Evolutionary conservation across 2,113 vertebrate species (phyloP).

Genomic region (Eretmochelys imbricata): DNA sequence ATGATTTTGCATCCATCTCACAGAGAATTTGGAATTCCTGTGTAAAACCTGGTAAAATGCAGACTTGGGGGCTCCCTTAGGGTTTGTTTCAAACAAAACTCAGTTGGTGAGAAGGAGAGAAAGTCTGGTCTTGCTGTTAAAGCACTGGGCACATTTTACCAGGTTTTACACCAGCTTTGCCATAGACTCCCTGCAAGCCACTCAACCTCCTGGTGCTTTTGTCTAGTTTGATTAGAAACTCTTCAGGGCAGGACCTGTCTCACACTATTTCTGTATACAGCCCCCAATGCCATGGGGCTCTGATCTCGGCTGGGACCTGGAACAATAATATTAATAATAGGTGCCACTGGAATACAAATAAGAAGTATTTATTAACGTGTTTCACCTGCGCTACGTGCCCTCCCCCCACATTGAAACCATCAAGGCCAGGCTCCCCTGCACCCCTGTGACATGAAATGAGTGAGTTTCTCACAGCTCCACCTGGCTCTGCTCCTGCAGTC

Average conservation of each 20-base stretch:
- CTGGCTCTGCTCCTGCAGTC: background rate
- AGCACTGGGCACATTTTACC: background rate
- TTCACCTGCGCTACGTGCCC: background rate
- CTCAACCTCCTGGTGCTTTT: background rate
- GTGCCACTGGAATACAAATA: background rate
- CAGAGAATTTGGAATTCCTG: background rate
- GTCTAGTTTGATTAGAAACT: background rate
- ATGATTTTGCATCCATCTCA: background rate
- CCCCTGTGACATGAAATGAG: background rate
- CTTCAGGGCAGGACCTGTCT: background rate
- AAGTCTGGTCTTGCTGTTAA: background rate
- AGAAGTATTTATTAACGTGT: background rate
- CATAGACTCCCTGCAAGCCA: background rate
- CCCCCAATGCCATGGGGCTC: background rate
- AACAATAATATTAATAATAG: background rate
- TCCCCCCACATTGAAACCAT: background rate
- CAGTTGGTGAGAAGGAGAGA: background rate
- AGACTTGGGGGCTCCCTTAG: background rate
- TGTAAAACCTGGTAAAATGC: background rate
- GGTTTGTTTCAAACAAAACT: background rate
- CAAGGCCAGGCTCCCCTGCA: background rate
- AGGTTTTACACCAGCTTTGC: background rate
- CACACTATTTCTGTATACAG: background rate
- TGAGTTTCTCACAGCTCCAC: background rate
- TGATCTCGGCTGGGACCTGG: background rate